phyloP scores from a whole-genome alignment of 2,113 vertebrate genomes.

The Uropsilus gracilis region DNA sequence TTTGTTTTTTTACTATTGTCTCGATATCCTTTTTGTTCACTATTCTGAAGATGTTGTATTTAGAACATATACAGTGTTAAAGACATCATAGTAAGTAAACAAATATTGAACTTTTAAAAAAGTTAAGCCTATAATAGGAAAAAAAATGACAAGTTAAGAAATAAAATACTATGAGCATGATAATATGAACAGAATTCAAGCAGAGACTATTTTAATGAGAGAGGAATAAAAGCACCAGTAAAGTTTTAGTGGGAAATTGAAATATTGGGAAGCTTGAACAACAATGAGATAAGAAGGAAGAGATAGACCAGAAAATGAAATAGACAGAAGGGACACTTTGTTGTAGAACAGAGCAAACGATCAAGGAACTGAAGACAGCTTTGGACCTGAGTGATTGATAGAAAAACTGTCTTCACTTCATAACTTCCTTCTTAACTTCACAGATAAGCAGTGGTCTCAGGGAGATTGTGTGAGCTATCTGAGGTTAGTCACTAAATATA shows the following conservation, averaged over 20 bases:
- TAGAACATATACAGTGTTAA: background rate
- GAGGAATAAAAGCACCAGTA: background rate
- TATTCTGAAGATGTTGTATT: background rate
- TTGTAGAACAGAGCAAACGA: background rate
- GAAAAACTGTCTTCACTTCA: too few species aligned
- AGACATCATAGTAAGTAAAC: background rate
- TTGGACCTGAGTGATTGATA: background rate
- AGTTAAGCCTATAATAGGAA: background rate
- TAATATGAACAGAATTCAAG: background rate
- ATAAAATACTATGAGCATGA: background rate
- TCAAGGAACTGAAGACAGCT: fast-evolving
- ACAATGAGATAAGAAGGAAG: background rate
- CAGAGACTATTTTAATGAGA: background rate
- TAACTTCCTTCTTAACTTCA: background rate
- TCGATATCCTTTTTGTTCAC: background rate
- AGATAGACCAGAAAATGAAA: background rate
- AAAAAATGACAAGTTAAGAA: background rate
- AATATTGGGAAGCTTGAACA: background rate
- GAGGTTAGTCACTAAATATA: background rate
- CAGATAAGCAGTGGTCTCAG: background rate
- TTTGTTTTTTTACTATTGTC: background rate
- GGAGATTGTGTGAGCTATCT: fast-evolving
- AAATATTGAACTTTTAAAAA: background rate
- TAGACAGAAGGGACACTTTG: background rate
- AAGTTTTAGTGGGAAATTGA: background rate